A percentile compares a stretch with the other conserved stretches of the same genome.
These are phyloP conservation scores for Alectura lathami DNA, from an alignment of 2,113 vertebrate genomes.

Conservation along the genomic window DNA sequence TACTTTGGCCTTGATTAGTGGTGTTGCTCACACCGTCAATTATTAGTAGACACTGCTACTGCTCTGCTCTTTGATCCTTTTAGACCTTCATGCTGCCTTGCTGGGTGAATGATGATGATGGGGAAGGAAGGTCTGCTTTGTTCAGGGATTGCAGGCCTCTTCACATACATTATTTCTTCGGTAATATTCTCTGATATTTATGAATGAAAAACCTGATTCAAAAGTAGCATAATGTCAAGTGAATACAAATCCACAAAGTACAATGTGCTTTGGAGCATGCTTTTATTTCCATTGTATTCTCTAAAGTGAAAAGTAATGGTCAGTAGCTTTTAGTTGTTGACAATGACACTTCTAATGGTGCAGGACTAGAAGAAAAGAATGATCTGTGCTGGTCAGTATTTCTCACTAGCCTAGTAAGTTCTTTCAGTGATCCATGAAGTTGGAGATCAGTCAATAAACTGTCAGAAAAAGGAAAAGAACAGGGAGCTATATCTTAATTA, in stretches of 20 bases:
- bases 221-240: not conserved
- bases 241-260: not conserved
- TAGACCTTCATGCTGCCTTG: constrained; percentile 39
- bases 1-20: constrained; percentile 20
- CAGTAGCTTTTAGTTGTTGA: not conserved
- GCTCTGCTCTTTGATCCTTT: constrained; percentile 61
- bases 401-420: not conserved
- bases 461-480: not conserved
- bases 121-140: constrained; percentile 35
- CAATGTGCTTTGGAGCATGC: not conserved
- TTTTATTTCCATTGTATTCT: not conserved
- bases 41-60: constrained; percentile 40
- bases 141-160: constrained; percentile 19
- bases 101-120: constrained; percentile 38
- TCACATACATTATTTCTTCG: constrained; percentile 10
- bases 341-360: not conserved
- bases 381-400: not conserved
- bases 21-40: constrained; percentile 38
- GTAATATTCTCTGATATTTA: constrained; percentile 16
- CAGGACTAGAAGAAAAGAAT: not conserved
- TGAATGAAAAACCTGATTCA: constrained; percentile 1
- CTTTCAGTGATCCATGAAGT: not conserved
- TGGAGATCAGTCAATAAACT: not conserved
- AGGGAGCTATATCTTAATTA: not conserved
- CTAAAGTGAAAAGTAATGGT: not conserved